A percentile compares a stretch with the other conserved stretches of the same genome.
These are phyloP conservation scores for Australoheros facetus DNA, from an alignment of 2,797 vertebrate genomes.

Conservation along the genomic window DNA sequence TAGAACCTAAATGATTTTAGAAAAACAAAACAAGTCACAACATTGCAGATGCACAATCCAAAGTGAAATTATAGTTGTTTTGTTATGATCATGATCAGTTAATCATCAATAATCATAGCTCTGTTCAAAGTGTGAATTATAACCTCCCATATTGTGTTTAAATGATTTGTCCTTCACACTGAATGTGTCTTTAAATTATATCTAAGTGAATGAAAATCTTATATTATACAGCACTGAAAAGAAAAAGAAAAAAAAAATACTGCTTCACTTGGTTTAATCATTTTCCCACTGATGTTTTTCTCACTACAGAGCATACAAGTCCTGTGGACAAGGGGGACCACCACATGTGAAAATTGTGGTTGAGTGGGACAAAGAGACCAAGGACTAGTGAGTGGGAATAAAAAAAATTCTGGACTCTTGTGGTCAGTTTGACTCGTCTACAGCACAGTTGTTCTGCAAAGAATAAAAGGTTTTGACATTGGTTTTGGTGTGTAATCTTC, in stretches of 20 bases:
- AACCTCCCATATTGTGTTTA: background rate
- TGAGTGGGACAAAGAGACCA: conserved; percentile 99
- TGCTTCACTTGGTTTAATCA: background rate
- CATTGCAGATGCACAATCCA: background rate
- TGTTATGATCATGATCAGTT: background rate
- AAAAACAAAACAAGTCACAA: conserved; percentile 32
- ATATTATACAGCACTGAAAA: background rate
- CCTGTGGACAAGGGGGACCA: conserved; percentile 93
- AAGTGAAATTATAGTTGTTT: background rate
- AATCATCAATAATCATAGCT: too few species aligned
- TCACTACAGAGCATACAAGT: conserved; percentile 90
- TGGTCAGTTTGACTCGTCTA: background rate
- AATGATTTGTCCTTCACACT: background rate
- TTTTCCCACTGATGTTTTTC: conserved; percentile 17
- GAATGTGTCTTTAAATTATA: background rate
- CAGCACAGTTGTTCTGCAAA: background rate
- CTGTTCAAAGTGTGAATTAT: fast-evolving
- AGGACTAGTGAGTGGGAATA: conserved; percentile 91
- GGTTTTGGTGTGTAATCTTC: background rate
- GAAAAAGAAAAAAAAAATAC: background rate
- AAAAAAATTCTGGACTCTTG: background rate
- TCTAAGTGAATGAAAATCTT: background rate
- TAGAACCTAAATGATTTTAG: background rate
- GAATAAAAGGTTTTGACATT: conserved; percentile 3
- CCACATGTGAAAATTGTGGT: conserved; percentile 97